Base-by-base conservation (phyloP, 2,888 invertebrate species). In the Eupithecia pulchellata region DNA sequence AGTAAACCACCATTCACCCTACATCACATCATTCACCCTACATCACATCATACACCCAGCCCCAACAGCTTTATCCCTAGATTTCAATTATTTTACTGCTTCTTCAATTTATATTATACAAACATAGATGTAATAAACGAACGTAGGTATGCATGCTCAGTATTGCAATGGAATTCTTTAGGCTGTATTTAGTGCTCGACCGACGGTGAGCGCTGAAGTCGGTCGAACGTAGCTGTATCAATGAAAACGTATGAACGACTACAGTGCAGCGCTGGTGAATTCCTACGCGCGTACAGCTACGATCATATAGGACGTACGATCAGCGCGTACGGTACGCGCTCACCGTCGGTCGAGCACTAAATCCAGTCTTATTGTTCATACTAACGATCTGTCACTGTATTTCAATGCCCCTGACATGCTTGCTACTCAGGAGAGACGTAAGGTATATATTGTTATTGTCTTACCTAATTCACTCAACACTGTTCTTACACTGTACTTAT, bases 61-160 rank as follows among this genome's bases (percentile, higher is more conserved):
- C 89, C 83, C 75, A 82, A 81, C 87, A 84, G 91, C 92, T 92
- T 91, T 81, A 76, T 84, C 86, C 91, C 86, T 78, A 92, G 91
- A 85, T 78, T 83, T 86, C 90, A 82, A 85, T 85, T 83, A 87
- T 89, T 91, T 89, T 79, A 79, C 78, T 63, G 91, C 91, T 91
- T 91, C 77, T 89, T 90, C 83, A 81, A 82, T 84, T 87, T 83
- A 76, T 68, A 78, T 77, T 61, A 61, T 36, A 61, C 14, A 29
- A 17, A 52, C 32, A 42, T 69, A 64, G 60, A 61, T 69, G 65
- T 52, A 65, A 25, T 55, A 62, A 62, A 66, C 63, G 34, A 64
- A 64, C 34, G 61, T 71, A 39, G 81, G 64, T 67, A 73, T 75
- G 78, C 79, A 79, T 79, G 79, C 68, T 76, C 65, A 66, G 67